These are phyloP conservation scores for Cottus gobio DNA, from an alignment of 2,113 vertebrate species.

Conservation along the genomic window DNA sequence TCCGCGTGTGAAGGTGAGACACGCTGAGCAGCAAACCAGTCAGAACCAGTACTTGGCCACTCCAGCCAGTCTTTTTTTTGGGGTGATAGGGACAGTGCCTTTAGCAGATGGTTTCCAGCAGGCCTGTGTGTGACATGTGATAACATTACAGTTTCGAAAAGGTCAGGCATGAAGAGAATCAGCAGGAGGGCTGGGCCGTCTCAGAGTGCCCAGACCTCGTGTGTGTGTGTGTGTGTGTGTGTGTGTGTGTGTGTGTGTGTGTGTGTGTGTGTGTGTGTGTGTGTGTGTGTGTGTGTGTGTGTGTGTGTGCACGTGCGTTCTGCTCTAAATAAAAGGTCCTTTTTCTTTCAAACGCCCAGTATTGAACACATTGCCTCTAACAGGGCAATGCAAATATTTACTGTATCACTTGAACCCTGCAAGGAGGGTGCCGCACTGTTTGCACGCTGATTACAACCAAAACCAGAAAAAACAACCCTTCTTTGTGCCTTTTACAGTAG, in stretches of 20 bases:
- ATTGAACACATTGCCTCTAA: constrained; percentile 35
- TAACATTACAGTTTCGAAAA: constrained; percentile 82
- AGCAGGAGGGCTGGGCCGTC: constrained; percentile 46
- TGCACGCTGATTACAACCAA: constrained; percentile 72
- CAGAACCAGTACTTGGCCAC: constrained; percentile 55
- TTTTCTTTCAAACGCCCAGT: constrained; percentile 18
- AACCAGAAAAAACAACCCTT: not conserved
- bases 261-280: not conserved
- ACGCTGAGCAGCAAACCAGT: constrained; percentile 49
- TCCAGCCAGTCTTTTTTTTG: constrained; percentile 46
- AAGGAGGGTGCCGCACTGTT: constrained; percentile 62
- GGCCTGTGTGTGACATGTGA: constrained; percentile 79
- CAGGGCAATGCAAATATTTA: constrained; percentile 73
- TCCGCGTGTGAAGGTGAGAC: constrained; percentile 61
- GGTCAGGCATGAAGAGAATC: constrained; percentile 78
- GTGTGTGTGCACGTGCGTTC: constrained; percentile 1
- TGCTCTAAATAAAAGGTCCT: constrained; percentile 18
- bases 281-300: not conserved
- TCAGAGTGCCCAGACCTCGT: constrained; percentile 31
- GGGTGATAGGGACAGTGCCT: constrained; percentile 60
- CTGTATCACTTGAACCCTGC: constrained; percentile 71
- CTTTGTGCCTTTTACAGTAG: constrained; percentile 62
- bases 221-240: not conserved
- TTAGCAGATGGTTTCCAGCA: constrained; percentile 83
- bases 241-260: not conserved